Evolutionary conservation across 2,113 vertebrate genomes (phyloP).

Genomic region (Sorex fumeus): DNA sequence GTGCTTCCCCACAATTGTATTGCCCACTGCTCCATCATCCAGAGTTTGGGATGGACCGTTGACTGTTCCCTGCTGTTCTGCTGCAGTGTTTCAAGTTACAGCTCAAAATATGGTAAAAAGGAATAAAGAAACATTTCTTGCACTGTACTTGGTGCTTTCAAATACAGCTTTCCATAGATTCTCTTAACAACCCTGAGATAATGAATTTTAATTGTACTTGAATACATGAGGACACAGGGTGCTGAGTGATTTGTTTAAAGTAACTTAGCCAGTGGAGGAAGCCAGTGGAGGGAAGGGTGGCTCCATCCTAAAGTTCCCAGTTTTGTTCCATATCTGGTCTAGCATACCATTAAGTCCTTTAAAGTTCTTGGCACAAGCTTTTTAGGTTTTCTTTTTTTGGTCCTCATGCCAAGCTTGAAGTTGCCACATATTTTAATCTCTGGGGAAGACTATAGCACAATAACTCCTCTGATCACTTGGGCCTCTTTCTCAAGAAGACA

Average conservation of each 20-base stretch:
- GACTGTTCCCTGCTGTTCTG: neutral
- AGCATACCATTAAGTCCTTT: conserved; percentile 16
- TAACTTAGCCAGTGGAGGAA: neutral
- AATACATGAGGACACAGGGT: neutral
- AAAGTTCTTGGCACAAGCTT: conserved; percentile 30
- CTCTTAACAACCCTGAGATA: neutral
- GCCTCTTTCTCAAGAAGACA: conserved; percentile 57
- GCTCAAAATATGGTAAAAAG: neutral
- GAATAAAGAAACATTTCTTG: neutral
- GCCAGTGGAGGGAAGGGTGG: neutral
- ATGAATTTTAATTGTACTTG: neutral
- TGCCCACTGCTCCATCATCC: neutral
- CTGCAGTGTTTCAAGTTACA: neutral
- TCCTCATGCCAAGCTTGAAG: conserved; percentile 45
- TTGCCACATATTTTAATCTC: conserved; percentile 67
- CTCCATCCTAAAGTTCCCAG: neutral
- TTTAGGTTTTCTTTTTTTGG: neutral
- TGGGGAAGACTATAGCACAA: conserved; percentile 45
- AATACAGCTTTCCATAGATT: neutral
- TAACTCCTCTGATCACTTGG: conserved; percentile 46
- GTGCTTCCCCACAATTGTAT: neutral
- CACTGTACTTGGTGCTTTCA: neutral
- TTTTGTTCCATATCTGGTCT: neutral
- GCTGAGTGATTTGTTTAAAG: neutral
- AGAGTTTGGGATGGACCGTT: neutral